Evolutionary conservation across 53 echinoderm and acorn worm genomes (phyloP), one percentile per base, ranked within the genome.

Genomic region (Stichopus horrens): DNA sequence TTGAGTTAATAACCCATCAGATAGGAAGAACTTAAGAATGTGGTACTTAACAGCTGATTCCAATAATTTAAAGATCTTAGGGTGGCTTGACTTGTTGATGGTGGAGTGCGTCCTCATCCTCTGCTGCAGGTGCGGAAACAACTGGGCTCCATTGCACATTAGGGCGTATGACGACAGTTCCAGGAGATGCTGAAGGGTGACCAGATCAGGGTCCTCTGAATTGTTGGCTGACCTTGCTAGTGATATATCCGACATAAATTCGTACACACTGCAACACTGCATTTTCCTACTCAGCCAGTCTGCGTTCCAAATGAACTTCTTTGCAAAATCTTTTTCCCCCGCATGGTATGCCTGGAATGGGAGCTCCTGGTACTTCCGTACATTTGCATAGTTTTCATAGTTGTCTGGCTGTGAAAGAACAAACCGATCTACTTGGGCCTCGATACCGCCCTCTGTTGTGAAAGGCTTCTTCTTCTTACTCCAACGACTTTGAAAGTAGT

Each of bases 381-480:
- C 75, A 86, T 97, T 97, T 54, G 92, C 89, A 89, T 90, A 78
- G 83, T 87, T 92, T 80, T 92, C 94, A 54, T 90, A 95, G 52
- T 23, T 90, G n/a, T 80, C 88, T 5, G 93, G 94, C 75, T 97
- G 97, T 8, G 92, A 88, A 53, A 93, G 86, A 21, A 93, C 92
- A 16, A 78, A 88, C 63, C 63, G 63, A 11, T 63, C 63, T 22
- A 91, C 86, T 23, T 87, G 87, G 73, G 94, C 93, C 89, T 96
- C 96, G 16, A 96, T 96, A 18, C 96, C 96, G 11, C 94, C 93
- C 89, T 96, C 96, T 56, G 93, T 95, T 5, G 93, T 88, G 54
- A 89, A 96, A 7, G 96, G 96, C 76, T 96, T 96, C 91, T 95
- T 95, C 93, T 94, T 94, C 37, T 91, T 93, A 88, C 91, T 92